A percentile compares a stretch with the other conserved stretches of the same genome.
These are phyloP conservation scores for Chelidonichthys spinosus DNA, from an alignment of 2,797 vertebrate genomes.

Conservation along the genomic window DNA sequence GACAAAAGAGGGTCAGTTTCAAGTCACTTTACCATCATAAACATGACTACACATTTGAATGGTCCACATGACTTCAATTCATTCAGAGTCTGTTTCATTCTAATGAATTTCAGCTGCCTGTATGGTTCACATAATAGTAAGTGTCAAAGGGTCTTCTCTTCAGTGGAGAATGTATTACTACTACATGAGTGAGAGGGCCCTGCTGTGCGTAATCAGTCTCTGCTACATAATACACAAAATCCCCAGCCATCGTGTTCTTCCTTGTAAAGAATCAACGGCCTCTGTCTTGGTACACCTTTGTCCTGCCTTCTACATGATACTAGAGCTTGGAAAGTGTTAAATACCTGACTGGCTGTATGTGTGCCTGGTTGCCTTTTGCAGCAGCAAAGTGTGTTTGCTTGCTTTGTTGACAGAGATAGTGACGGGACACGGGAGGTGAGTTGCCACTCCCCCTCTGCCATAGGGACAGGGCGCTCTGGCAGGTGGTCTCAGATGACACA, in stretches of 20 bases:
- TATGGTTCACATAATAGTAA: conserved; percentile 26
- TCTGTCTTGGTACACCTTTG: conserved; percentile 17
- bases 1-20: neutral
- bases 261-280: conserved; percentile 48
- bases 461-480: conserved; percentile 53
- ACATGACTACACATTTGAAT: neutral
- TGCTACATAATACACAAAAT: conserved; percentile 54
- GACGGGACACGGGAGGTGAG: conserved; percentile 50
- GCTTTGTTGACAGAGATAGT: conserved; percentile 72
- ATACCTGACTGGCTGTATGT: conserved; percentile 43
- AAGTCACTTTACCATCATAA: neutral
- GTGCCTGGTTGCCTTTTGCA: conserved; percentile 47
- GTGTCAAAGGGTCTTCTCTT: conserved; percentile 49
- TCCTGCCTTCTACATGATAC: conserved; percentile 18
- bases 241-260: conserved; percentile 40
- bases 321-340: conserved; percentile 41
- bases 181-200: conserved; percentile 34
- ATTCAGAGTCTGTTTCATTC: neutral
- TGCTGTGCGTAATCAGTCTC: conserved; percentile 56
- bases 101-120: conserved; percentile 35
- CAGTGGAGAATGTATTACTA: conserved; percentile 48
- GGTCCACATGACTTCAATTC: neutral
- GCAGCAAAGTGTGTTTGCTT: conserved; percentile 57
- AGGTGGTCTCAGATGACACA: conserved; percentile 68
- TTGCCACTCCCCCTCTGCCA: conserved; percentile 41